Conservation (phyloP, 2,888 invertebrate genomes). For the Drosophila leonis region DNA sequence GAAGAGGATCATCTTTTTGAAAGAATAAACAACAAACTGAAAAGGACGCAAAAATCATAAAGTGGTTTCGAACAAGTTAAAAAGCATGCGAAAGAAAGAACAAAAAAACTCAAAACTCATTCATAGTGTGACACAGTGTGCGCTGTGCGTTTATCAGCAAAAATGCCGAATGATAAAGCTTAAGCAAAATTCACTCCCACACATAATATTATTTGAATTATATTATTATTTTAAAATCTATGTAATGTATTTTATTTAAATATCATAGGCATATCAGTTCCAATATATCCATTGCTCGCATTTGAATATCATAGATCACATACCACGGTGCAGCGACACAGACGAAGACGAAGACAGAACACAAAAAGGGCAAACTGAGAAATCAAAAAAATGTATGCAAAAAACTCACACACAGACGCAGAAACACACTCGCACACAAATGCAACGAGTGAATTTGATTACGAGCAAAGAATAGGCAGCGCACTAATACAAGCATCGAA, state of each 20-base stretch:
- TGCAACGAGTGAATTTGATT: conserved; percentile 64
- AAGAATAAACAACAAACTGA: conserved; percentile 57
- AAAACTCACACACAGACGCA: conserved; percentile 42
- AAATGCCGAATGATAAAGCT: not conserved
- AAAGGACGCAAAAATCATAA: conserved; percentile 78
- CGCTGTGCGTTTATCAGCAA: not conserved
- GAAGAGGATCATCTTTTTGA: conserved; percentile 78
- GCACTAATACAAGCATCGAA: conserved; percentile 46
- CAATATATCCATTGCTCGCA: not conserved
- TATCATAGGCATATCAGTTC: not conserved
- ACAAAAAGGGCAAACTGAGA: conserved; percentile 65
- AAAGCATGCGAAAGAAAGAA: conserved; percentile 43
- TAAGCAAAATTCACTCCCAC: not conserved
- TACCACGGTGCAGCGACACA: conserved; percentile 63
- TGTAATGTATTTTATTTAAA: not conserved
- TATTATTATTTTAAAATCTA: not conserved
- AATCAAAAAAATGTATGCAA: conserved; percentile 70
- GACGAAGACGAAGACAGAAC: conserved; percentile 42
- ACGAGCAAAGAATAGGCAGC: conserved; percentile 69
- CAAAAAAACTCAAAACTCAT: conserved; percentile 61
- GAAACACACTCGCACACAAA: conserved; percentile 13
- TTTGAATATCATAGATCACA: conserved; percentile 15
- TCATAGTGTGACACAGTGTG: conserved; percentile 71
- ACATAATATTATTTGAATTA: not conserved
- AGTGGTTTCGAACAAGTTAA: conserved; percentile 79